Base-by-base conservation (phyloP, 2,113 vertebrate species). In the Sapayoa aenigma region DNA sequence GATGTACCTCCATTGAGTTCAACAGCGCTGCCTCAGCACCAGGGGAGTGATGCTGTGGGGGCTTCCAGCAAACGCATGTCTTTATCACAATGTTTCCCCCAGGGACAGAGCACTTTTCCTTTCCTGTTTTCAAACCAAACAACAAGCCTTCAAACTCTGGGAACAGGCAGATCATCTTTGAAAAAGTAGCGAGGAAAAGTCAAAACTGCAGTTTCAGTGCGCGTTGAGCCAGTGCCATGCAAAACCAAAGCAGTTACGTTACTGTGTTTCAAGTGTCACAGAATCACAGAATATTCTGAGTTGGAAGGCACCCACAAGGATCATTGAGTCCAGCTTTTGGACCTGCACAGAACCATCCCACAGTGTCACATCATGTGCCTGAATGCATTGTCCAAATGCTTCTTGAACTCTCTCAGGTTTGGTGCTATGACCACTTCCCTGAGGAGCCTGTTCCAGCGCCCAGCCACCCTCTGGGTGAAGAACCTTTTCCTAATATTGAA, bases 41-140 rank as follows among this genome's bases (percentile, higher is more conserved):
- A 53, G 22, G 25, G 12, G 9, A 41, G 24, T 11, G 24, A 58
- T 44, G 55, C 24, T 47, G 13, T 9, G 35, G 20, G 15, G 5
- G 9, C 62, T 84, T 71, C 46, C 41, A 82, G 30, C 14, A 78
- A 68, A 73, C 27, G 19, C 2, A 3, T 1, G 1, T 44, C 55
- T 69, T 62, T 37, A 6, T n/a, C 14, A 24, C 4, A 33, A 73
- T 14, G 12, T 31, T 65, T 77, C 11, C 33, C 11, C 9, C 0
- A 0, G 41, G 30, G 4, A 22, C 3, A 8, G 15, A 27, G 10
- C 21, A 71, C 25, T 2, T 37, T 89, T 49, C 17, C 13, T 23
- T 72, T 89, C 46, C 31, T 87, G 14, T 77, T 82, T 87, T 69
- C 27, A 35, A 52, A 16, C 16, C 14, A 78, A 92, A 37, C 28